Evolutionary conservation across 1,140 invertebrate genomes (phyloP).

Genomic region (Dendrolimus punctatus): DNA sequence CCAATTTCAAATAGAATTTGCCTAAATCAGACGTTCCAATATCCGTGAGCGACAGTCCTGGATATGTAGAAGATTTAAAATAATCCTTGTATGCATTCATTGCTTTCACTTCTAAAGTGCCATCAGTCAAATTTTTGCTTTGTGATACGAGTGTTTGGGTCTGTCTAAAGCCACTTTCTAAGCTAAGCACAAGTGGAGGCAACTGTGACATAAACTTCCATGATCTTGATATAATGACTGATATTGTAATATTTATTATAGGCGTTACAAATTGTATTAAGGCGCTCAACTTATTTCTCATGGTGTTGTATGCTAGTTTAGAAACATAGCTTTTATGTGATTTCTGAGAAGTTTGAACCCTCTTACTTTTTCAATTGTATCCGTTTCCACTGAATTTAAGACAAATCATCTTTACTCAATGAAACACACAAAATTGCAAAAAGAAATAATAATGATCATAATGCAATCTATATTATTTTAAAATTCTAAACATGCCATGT

Average conservation of each 20-base stretch:
- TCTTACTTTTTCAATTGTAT: conserved; percentile 50
- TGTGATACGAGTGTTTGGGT: conserved; percentile 49
- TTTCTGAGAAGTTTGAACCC: conserved; percentile 65
- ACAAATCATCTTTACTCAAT: not conserved
- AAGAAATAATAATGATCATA: conserved; percentile 1
- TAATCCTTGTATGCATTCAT: conserved; percentile 52
- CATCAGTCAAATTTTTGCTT: conserved; percentile 25
- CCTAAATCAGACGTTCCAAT: conserved; percentile 42
- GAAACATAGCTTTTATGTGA: conserved; percentile 76
- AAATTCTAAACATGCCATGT: no score
- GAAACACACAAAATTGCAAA: not conserved
- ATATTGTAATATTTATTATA: conserved; percentile 74
- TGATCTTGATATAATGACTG: conserved; percentile 69
- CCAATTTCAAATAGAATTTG: conserved; percentile 60
- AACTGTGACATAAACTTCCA: conserved; percentile 61
- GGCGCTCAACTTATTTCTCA: conserved; percentile 71
- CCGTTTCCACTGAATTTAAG: conserved; percentile 34
- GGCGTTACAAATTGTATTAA: conserved; percentile 75
- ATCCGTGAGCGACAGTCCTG: conserved; percentile 43
- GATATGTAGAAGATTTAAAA: conserved; percentile 39
- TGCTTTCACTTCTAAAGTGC: conserved; percentile 34
- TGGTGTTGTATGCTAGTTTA: conserved; percentile 73
- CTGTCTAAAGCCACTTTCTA: conserved; percentile 46
- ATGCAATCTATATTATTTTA: not conserved
- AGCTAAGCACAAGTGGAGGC: conserved; percentile 55